Evolutionary conservation across 2,113 vertebrate genomes (phyloP), one percentile per base, ranked within the genome.

Genomic region (Xiphophorus hellerii): DNA sequence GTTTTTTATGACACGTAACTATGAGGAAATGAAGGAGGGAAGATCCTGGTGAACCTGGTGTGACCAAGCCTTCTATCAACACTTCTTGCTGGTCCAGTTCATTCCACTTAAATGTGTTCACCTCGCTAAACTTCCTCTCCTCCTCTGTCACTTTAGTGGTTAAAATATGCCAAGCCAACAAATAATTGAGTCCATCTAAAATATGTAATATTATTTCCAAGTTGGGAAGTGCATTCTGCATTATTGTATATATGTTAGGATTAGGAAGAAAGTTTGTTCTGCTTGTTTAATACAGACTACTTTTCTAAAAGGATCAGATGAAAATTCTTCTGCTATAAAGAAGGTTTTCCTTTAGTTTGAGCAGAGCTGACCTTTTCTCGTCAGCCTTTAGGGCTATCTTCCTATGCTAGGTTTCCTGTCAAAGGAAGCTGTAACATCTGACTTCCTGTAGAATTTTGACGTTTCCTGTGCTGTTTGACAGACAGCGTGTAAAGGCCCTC

Each of bases 361-460:
- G 25, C 66, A 74, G 62, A 78, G 27, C 0, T 67, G 72, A 89
- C 81, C 78, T 84, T 80, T 81, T 66, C 71, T 81, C 25, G 12
- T 33, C 71, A 54, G 71, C 66, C 78, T 77, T 73, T 67, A 72
- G 65, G 64, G 77, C 68, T 71, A 76, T 90, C 86, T 89, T 66
- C 74, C 83, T 91, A 90, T 92, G 84, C 90, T 75, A 51, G 81
- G 88, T 86, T 92, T 93, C 90, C 90, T 90, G 88, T 87, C 73
- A 81, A 76, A 79, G 88, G 82, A 87, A 66, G 74, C 82, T 82
- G 86, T 85, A 83, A 77, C 83, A 71, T 91, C 88, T 84, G 74
- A 91, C 89, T 93, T 93, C 93, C 93, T 88, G 78, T 87, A 48
- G 81, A 86, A 85, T 88, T 84, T 82, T 62, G 75, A 77, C 81